phyloP scores from a whole-genome alignment of 2,888 invertebrate genomes.

The Drosophila mimetica region DNA sequence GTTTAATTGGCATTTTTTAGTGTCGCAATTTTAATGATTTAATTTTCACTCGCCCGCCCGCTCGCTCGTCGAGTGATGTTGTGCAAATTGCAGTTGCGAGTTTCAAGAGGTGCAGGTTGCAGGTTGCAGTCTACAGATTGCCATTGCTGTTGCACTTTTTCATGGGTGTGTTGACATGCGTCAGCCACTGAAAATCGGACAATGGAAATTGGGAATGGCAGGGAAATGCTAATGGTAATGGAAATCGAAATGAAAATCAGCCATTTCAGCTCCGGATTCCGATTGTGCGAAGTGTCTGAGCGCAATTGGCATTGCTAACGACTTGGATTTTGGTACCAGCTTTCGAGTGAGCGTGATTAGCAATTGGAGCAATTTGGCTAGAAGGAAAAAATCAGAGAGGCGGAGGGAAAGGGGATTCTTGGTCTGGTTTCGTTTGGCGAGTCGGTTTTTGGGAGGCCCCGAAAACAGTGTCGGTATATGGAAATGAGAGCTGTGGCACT shows the following conservation, averaged over 20 bases:
- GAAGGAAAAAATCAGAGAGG: background rate
- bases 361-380: constrained; percentile 46
- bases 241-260: constrained; percentile 39
- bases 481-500: constrained; percentile 21
- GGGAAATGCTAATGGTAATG: constrained; percentile 36
- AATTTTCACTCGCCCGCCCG: constrained; percentile 44
- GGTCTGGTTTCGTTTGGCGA: constrained; percentile 9
- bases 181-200: constrained; percentile 49
- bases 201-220: constrained; percentile 21
- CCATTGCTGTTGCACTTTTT: constrained; percentile 15
- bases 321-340: constrained; percentile 37
- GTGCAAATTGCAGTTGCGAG: constrained; percentile 44
- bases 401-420: background rate
- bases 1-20: constrained; percentile 65
- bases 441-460: background rate
- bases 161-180: constrained; percentile 54
- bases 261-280: constrained; percentile 11
- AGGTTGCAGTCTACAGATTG: constrained; percentile 6
- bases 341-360: constrained; percentile 42
- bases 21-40: constrained; percentile 65
- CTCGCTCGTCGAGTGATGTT: constrained; percentile 17
- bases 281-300: constrained; percentile 40
- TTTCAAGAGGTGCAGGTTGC: constrained; percentile 29
- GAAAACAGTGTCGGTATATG: constrained; percentile 20
- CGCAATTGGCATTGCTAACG: constrained; percentile 45